phyloP scores from a whole-genome alignment of 2,113 vertebrate species.

The Anhinga anhinga region DNA sequence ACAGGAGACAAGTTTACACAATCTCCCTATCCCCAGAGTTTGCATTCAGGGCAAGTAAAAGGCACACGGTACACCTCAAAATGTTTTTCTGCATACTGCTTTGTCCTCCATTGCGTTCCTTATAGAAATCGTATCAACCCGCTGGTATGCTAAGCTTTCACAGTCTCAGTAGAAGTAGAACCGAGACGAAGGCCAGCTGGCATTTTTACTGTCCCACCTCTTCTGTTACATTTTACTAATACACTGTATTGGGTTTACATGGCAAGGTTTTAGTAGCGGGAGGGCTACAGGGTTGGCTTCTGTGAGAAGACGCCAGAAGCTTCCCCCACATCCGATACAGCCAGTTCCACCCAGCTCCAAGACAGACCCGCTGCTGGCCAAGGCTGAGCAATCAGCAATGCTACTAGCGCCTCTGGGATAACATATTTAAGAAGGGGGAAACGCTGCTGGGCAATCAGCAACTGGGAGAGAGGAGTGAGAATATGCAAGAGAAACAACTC shows the following conservation, averaged over 20 bases:
- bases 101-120: neutral
- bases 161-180: neutral
- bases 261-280: neutral
- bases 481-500: neutral
- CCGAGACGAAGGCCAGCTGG: neutral
- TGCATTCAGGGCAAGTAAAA: neutral
- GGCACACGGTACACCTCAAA: neutral
- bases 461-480: neutral
- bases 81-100: neutral
- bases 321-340: neutral
- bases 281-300: neutral
- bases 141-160: rapidly evolving
- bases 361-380: rapidly evolving
- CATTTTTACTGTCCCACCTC: neutral
- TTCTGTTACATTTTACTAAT: neutral
- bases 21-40: neutral
- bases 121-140: neutral
- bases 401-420: neutral
- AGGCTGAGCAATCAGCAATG: neutral
- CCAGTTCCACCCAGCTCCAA: neutral
- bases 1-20: neutral
- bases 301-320: neutral
- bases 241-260: neutral
- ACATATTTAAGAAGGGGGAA: neutral
- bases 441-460: neutral